These are phyloP conservation scores for Paelopatides confundens DNA, from an alignment of 53 echinoderm and acorn worm species.

Conservation along the genomic window DNA sequence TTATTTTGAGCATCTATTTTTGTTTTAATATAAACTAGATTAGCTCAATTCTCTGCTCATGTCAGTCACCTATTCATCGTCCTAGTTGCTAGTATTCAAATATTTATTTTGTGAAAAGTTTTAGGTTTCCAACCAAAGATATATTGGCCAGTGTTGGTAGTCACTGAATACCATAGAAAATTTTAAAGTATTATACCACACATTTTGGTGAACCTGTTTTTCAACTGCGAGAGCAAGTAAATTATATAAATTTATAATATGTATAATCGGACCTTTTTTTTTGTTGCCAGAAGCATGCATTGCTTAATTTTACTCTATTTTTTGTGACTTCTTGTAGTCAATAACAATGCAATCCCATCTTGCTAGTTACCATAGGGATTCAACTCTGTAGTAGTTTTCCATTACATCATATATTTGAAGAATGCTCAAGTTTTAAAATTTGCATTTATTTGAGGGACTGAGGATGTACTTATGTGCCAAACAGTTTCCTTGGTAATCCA, in stretches of 20 bases:
- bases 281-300: neutral
- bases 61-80: too few relatives aligned
- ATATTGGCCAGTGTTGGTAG: too few relatives aligned
- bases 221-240: too few relatives aligned
- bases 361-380: neutral
- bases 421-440: neutral
- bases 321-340: neutral
- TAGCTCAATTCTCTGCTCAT: too few relatives aligned
- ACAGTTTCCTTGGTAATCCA: conserved; percentile 19
- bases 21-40: too few relatives aligned
- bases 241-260: too few relatives aligned
- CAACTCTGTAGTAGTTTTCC: neutral
- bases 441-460: conserved; percentile 18
- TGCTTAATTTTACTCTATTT: neutral
- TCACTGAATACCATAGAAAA: too few relatives aligned
- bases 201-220: too few relatives aligned
- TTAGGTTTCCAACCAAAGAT: too few relatives aligned
- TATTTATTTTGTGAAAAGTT: too few relatives aligned
- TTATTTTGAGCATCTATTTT: too few relatives aligned
- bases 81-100: too few relatives aligned
- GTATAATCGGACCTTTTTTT: neutral
- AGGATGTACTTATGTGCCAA: conserved; percentile 23
- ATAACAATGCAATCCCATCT: neutral
- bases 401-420: neutral
- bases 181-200: neutral